Evolutionary conservation across 2,888 invertebrate species (phyloP).

Genomic region (Synanthedon tipuliformis): DNA sequence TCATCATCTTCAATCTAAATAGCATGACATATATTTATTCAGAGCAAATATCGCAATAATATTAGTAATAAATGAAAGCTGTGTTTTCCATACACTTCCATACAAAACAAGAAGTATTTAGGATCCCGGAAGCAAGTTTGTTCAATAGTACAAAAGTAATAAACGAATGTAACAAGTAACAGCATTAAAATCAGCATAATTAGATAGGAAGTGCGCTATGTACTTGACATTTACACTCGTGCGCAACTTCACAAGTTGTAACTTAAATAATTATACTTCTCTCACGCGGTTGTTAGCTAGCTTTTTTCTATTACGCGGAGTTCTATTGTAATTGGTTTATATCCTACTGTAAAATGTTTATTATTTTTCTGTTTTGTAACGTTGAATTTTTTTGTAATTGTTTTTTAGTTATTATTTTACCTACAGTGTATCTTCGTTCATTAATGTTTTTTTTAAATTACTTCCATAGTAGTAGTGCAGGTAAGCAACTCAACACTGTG

Average conservation of each 20-base stretch:
- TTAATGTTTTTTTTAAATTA: too few relatives aligned
- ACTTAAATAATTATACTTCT: slow-evolving; percentile 1
- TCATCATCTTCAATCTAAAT: too few relatives aligned
- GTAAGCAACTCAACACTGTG: too few relatives aligned
- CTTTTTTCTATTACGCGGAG: slow-evolving; percentile 1
- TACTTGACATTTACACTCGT: slow-evolving; percentile 34
- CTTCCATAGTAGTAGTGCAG: too few relatives aligned
- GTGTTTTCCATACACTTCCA: too few relatives aligned
- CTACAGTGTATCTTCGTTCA: too few relatives aligned
- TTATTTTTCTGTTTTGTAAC: too few relatives aligned
- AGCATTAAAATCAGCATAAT: slow-evolving; percentile 15
- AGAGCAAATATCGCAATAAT: too few relatives aligned
- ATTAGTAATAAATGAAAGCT: too few relatives aligned
- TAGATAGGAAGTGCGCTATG: slow-evolving; percentile 21
- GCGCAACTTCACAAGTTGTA: background rate
- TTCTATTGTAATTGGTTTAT: slow-evolving; percentile 2
- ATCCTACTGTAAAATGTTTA: background rate
- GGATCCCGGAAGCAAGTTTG: background rate
- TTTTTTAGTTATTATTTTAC: too few relatives aligned
- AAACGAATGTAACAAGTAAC: background rate
- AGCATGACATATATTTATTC: too few relatives aligned
- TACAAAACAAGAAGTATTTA: background rate
- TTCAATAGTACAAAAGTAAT: background rate
- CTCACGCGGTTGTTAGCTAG: slow-evolving; percentile 5
- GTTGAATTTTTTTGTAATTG: too few relatives aligned